A percentile compares a stretch with the other conserved stretches of the same genome.
Conservation (phyloP, 2,113 vertebrate genomes). For the Benitochromis conjunctus region DNA sequence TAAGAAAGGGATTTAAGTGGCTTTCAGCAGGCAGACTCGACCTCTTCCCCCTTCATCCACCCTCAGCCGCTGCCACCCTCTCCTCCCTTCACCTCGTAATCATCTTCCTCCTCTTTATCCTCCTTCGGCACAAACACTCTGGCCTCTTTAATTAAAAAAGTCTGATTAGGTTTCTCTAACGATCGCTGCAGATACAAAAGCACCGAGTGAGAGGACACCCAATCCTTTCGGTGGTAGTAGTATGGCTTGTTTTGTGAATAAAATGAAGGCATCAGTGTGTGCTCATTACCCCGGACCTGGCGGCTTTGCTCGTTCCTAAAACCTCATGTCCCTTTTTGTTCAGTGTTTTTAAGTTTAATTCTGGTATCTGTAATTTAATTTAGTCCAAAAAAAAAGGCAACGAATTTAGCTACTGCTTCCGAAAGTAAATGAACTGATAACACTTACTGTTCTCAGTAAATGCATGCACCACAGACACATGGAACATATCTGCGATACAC, state of each 20-base stretch:
- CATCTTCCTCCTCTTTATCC: not conserved
- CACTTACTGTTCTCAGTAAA: not conserved
- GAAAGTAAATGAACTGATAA: not conserved
- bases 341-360: not conserved
- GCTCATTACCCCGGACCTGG: not conserved
- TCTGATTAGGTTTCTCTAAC: constrained; percentile 41
- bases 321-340: not conserved
- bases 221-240: not conserved
- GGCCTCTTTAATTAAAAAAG: constrained; percentile 51
- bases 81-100: not conserved
- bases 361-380: not conserved
- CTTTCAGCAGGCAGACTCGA: constrained; percentile 19
- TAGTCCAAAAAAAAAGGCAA: not conserved
- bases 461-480: not conserved
- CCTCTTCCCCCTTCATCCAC: not conserved
- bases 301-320: not conserved
- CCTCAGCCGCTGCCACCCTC: not conserved
- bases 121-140: not conserved
- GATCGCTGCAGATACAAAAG: constrained; percentile 15
- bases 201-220: not conserved
- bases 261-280: not conserved
- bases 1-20: constrained; percentile 68
- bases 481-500: not conserved
- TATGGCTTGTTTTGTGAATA: not conserved
- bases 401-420: not conserved